These are phyloP conservation scores for Odontocerum albicorne DNA, from an alignment of 2,888 invertebrate species.

Conservation along the genomic window DNA sequence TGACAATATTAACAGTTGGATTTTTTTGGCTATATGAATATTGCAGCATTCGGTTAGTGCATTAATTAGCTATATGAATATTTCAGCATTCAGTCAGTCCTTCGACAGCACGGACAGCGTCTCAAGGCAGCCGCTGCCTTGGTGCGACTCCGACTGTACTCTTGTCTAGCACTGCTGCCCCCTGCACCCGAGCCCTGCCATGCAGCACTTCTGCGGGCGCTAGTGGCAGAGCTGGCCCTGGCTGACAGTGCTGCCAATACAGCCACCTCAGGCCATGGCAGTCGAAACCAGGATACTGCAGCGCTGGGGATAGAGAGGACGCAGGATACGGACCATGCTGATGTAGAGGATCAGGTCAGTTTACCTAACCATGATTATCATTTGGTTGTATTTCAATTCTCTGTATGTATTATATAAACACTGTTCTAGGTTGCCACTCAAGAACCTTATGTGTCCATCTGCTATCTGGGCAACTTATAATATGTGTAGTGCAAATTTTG, in stretches of 20 bases:
- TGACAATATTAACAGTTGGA: too few species aligned
- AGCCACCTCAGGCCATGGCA: constrained; percentile 74
- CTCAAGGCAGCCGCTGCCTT: constrained; percentile 93
- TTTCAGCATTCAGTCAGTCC: constrained; percentile 76
- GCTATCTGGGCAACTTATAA: too few species aligned
- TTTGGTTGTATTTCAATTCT: too few species aligned
- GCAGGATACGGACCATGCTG: constrained; percentile 94
- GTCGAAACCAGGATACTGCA: constrained; percentile 74
- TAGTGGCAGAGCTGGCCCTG: constrained; percentile 93
- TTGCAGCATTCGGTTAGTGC: not conserved
- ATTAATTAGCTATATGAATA: constrained; percentile 27
- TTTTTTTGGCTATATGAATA: too few species aligned
- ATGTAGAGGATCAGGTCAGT: constrained; percentile 95
- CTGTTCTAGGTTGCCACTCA: too few species aligned
- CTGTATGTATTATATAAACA: too few species aligned
- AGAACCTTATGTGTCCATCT: too few species aligned
- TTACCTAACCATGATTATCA: too few species aligned
- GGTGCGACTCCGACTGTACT: constrained; percentile 88
- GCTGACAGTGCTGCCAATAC: constrained; percentile 93
- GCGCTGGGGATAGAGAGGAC: constrained; percentile 58
- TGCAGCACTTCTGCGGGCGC: constrained; percentile 84
- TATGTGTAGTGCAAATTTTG: too few species aligned
- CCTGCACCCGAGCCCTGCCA: constrained; percentile 83
- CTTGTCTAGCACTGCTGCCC: constrained; percentile 66
- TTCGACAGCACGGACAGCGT: constrained; percentile 88